phyloP scores from a whole-genome alignment of 1,140 invertebrate genomes.

The Drosophila sp. region DNA sequence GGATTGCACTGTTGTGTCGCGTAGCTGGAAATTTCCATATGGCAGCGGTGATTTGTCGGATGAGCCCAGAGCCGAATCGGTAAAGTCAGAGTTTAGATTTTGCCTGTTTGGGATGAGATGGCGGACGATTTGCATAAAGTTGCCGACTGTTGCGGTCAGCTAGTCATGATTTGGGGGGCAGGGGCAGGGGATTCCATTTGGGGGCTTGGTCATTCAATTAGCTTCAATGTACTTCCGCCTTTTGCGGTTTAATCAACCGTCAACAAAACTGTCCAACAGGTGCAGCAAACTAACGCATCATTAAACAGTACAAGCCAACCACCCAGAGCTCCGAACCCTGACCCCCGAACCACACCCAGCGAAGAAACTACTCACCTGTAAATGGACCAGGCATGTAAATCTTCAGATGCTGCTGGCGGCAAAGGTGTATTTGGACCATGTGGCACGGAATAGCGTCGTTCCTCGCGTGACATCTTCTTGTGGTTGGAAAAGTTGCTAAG shows the following conservation, averaged over 20 bases:
- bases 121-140: conserved; percentile 26
- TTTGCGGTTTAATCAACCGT: conserved; percentile 71
- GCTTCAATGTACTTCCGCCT: conserved; percentile 63
- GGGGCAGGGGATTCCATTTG: not conserved
- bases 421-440: conserved; percentile 86
- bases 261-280: conserved; percentile 58
- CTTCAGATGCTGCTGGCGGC: conserved; percentile 90
- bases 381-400: conserved; percentile 97
- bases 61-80: conserved; percentile 95
- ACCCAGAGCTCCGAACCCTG: not conserved
- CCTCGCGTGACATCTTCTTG: conserved; percentile 84
- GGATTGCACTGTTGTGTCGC: conserved; percentile 96
- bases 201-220: conserved; percentile 56
- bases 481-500: conserved; percentile 78
- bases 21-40: conserved; percentile 95
- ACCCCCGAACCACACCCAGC: conserved; percentile 29
- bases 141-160: conserved; percentile 59
- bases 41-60: conserved; percentile 94
- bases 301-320: conserved; percentile 18
- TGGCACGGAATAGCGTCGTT: conserved; percentile 92
- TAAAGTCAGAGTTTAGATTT: conserved; percentile 97
- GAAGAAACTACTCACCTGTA: conserved; percentile 87
- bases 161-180: conserved; percentile 42
- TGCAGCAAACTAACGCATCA: conserved; percentile 42
- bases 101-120: conserved; percentile 85